These are phyloP conservation scores for human DNA, from an alignment of 2,113 vertebrate genomes.

Conservation along the genomic window GRCh38 chr6:157340001-157340500, in stretches of 20 bases:
- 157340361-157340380: no score
- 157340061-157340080: no score
- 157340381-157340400: background rate
- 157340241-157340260: no score
- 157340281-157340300: no score
- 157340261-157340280: no score
- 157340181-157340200: accelerated
- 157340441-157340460: background rate
- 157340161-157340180: background rate
- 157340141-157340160: accelerated
- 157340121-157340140: background rate
- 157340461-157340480: no score
- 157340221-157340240: background rate
- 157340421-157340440: background rate
- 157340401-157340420: no score
- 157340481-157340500: no score
- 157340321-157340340: no score
- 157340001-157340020: background rate
- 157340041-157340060: background rate
- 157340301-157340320: no score
- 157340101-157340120: background rate
- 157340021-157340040: background rate
- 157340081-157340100: background rate
- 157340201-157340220: background rate
- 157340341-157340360: no score